phyloP scores from a whole-genome alignment of 2,797 vertebrate genomes.

The Buphagus erythrorhynchus region DNA sequence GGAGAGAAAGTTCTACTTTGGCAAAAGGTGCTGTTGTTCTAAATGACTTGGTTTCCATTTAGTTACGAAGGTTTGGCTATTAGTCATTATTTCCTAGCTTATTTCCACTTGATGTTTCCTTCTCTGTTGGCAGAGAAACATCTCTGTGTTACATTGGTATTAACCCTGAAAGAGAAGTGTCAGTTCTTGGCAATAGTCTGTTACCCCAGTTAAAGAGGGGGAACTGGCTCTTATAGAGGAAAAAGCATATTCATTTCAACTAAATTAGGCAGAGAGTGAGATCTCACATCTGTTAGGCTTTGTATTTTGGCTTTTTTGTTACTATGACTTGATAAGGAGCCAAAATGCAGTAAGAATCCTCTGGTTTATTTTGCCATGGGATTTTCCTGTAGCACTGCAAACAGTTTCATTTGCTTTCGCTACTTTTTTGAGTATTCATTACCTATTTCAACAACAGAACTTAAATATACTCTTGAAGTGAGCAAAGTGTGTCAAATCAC shows the following conservation, averaged over 20 bases:
- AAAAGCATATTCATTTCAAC: background rate
- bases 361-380: background rate
- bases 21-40: background rate
- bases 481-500: background rate
- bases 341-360: background rate
- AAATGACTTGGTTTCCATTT: background rate
- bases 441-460: background rate
- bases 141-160: background rate
- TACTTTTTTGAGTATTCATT: background rate
- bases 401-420: background rate
- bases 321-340: background rate
- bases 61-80: background rate
- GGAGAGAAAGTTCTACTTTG: background rate
- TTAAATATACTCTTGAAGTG: background rate
- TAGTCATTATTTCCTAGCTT: background rate
- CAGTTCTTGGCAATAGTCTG: background rate
- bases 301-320: background rate
- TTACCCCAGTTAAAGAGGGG: background rate
- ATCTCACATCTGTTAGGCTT: accelerated
- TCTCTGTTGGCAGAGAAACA: background rate
- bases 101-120: background rate
- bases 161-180: background rate
- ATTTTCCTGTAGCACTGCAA: background rate
- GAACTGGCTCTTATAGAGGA: background rate
- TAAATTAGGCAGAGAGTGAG: background rate